These are phyloP conservation scores for Dipodomys spectabilis DNA, from an alignment of 2,113 vertebrate genomes.

Conservation along the genomic window DNA sequence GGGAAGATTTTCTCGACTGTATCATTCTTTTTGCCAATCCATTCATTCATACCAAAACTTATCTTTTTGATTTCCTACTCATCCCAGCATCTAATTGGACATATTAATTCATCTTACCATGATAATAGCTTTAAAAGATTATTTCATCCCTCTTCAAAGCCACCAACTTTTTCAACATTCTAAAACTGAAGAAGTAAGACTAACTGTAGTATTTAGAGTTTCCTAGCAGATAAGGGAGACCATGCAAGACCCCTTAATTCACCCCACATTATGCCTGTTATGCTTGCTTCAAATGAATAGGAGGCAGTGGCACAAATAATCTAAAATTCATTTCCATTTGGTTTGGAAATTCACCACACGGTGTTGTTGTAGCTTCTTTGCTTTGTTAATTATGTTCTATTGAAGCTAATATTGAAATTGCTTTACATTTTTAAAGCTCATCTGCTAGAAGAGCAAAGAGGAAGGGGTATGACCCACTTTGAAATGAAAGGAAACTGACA, in stretches of 20 bases:
- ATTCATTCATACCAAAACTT: slow-evolving; percentile 31
- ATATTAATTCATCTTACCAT: slow-evolving; percentile 42
- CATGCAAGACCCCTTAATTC: slow-evolving; percentile 62
- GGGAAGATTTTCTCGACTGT: not conserved
- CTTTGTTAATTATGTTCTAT: slow-evolving; percentile 75
- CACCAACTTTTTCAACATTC: not conserved
- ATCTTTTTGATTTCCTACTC: not conserved
- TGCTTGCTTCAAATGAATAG: slow-evolving; percentile 66
- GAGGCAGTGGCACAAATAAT: slow-evolving; percentile 72
- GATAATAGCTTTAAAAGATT: slow-evolving; percentile 33
- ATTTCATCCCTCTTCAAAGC: not conserved
- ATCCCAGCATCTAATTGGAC: not conserved
- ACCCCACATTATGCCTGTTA: slow-evolving; percentile 57
- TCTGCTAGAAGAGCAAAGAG: slow-evolving; percentile 54
- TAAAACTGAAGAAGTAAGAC: slow-evolving; percentile 47
- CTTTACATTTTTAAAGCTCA: slow-evolving; percentile 63
- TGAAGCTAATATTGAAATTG: slow-evolving; percentile 73
- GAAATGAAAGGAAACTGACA: slow-evolving; percentile 52
- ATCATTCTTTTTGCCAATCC: not conserved
- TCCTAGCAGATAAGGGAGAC: slow-evolving; percentile 45
- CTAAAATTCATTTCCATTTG: slow-evolving; percentile 76
- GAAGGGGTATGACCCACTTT: slow-evolving; percentile 35
- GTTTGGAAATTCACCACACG: slow-evolving; percentile 67
- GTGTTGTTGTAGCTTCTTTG: slow-evolving; percentile 72
- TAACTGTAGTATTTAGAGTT: slow-evolving; percentile 4